Evolutionary conservation across 2,113 vertebrate genomes (phyloP), one percentile per base, ranked within the genome.

Genomic region (Pyxicephalus adspersus): DNA sequence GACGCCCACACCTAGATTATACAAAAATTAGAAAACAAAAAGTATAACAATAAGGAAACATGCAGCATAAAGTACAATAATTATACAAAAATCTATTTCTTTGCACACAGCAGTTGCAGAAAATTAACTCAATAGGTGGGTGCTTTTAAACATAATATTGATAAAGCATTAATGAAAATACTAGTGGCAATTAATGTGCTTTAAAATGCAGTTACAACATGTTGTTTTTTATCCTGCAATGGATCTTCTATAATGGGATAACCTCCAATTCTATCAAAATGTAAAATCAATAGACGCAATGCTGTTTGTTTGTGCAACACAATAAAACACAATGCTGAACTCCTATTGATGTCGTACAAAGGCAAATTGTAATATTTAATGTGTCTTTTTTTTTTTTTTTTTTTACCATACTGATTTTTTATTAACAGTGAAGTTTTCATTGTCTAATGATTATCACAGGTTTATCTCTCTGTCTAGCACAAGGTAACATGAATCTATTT

Each of bases 221-320:
- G 38, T 28, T 54, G 15, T 2, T 28, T 54, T 18, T 19, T 73
- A 45, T 45, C n/a, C 54, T 34, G 13, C 34, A 4, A 11, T 72
- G 51, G 58, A 61, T 61, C 58, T 61, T 15, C 23, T 25, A 61
- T 73, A 73, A 57, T 73, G 19, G 57, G 54, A 57, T 29, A 22
- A n/a, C 11, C 11, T 54, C 57, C 68, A 52, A 72, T 17, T 70
- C 52, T 19, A 28, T 57, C 51, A 73, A 28, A 57, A 63, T 63
- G n/a, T 22, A 61, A 75, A 75, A 75, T 61, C 58, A 26, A 75
- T 38, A 61, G 57, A 13, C 23, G 25, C 31, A 58, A 26, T 25
- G 23, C 22, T 45, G 31, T 63, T 31, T 45, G 31, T 63, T 50
- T 25, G 64, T 34, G 64, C 18, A 65, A 65, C 34, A 18, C 4